Evolutionary conservation across 2,113 vertebrate genomes (phyloP), one percentile per base, ranked within the genome.

Genomic region (Hiodon tergisus): DNA sequence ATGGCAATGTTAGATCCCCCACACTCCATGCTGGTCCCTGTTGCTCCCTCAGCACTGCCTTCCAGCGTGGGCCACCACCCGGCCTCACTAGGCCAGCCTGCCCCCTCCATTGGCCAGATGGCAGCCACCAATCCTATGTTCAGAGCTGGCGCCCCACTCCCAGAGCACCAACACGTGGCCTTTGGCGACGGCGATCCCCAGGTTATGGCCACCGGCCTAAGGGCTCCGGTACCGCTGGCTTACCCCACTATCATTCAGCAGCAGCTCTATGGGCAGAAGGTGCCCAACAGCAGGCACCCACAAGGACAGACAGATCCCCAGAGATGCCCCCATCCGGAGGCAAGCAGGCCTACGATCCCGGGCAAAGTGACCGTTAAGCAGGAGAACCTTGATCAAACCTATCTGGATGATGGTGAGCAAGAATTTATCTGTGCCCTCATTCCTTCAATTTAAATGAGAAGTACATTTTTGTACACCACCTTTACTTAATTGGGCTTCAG

Each of bases 321-420:
- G 88, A 78, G 85, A 77, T 1, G 84, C 88, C 88, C 91, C 16
- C 53, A 67, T 0, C 85, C 84, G 47, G 83, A 84, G 0, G 90
- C 92, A 5, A 91, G 89, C 62, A 94, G 93, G 79, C 90, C 92
- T 63, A 81, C 76, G 59, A 75, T 76, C 77, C 81, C 90, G 13
- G 59, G 91, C 6, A 89, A 93, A 78, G 92, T 96, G 77, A 92
- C 91, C 0, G 85, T 98, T 73, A 99, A 98, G 77, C 94, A 96
- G 84, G 96, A 99, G 77, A 95, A 94, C 80, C 87, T 96, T 83
- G 94, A 94, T 87, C 94, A 95, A 78, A 91, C 92, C 5, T 96
- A 95, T 78, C 85, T 99, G 87, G 96, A 99, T 52, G 97, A 99
- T 0, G 97, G 97, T 99, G 78, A 89, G 88, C 85, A 48, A 8